phyloP scores from a whole-genome alignment of 2,113 vertebrate genomes.

The Phodopus roborovskii region DNA sequence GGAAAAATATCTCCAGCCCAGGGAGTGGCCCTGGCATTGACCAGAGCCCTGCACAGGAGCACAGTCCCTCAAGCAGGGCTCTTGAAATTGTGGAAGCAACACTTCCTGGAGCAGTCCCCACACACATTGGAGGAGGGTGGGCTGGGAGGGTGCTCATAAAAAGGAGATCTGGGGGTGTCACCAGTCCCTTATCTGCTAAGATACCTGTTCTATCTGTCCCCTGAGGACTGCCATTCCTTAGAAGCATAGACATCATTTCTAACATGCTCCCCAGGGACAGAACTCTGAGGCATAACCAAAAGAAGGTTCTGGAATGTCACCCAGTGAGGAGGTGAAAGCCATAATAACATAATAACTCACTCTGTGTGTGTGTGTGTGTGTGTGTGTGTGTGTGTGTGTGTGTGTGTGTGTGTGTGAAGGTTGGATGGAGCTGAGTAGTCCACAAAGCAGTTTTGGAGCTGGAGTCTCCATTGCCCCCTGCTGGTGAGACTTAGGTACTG shows the following conservation, averaged over 20 bases:
- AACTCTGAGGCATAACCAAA: not conserved
- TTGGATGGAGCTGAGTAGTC: not conserved
- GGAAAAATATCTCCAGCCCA: not conserved
- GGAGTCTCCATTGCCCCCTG: not conserved
- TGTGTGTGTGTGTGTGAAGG: no score
- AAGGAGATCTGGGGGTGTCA: not conserved
- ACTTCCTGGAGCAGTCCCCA: not conserved
- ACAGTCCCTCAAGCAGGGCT: not conserved
- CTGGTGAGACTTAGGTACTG: not conserved
- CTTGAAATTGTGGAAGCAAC: not conserved
- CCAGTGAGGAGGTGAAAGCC: no score
- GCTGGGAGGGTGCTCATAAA: not conserved
- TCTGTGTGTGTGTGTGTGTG: no score
- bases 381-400: no score
- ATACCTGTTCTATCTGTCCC: not conserved
- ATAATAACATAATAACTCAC: not conserved
- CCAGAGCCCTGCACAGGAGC: accelerated
- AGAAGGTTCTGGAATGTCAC: no score
- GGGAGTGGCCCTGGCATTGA: not conserved
- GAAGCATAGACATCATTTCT: not conserved
- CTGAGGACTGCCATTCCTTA: not conserved
- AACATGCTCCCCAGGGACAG: not conserved
- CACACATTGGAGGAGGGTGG: no score
- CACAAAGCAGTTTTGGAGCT: not conserved
- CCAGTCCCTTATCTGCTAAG: not conserved